phyloP scores from a whole-genome alignment of 1,140 invertebrate species.

The Drosophila triauraria region DNA sequence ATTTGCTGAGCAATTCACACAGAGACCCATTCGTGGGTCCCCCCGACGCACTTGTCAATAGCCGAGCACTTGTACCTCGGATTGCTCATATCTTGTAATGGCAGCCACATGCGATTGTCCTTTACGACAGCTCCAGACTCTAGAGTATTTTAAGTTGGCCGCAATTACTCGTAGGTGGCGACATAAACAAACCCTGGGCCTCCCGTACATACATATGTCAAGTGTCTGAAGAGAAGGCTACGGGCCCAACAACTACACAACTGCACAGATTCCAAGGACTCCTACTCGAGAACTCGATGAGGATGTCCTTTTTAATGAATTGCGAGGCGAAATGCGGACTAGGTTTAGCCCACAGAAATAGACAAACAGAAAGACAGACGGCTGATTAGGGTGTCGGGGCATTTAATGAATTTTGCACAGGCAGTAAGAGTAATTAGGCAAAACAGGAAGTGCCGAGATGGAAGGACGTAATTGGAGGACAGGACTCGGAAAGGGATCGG shows the following conservation, averaged over 20 bases:
- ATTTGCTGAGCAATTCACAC: background rate
- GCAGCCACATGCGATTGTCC: constrained; percentile 36
- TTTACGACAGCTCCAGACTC: constrained; percentile 22
- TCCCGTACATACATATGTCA: constrained; percentile 15
- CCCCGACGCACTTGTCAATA: constrained; percentile 9
- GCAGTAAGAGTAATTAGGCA: constrained; percentile 53
- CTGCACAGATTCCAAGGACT: constrained; percentile 29
- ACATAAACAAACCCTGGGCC: constrained; percentile 47
- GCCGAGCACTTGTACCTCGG: constrained; percentile 2
- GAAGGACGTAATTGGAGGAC: constrained; percentile 16
- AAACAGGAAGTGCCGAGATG: constrained; percentile 32
- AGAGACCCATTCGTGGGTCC: background rate
- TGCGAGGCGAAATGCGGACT: constrained; percentile 40
- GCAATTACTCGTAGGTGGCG: constrained; percentile 57
- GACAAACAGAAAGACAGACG: constrained; percentile 12
- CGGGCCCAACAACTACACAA: constrained; percentile 21
- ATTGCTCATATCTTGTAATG: constrained; percentile 30
- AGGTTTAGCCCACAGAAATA: constrained; percentile 51
- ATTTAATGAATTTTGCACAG: constrained; percentile 62
- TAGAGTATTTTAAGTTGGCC: constrained; percentile 70
- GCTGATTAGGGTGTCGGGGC: constrained; percentile 37
- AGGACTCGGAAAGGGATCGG: constrained; percentile 28
- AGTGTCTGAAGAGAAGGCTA: constrained; percentile 20
- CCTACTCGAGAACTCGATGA: constrained; percentile 35
- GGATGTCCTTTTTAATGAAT: constrained; percentile 76